Base-by-base conservation (phyloP, 2,888 invertebrate species). In the Hypselothyrea guttata region DNA sequence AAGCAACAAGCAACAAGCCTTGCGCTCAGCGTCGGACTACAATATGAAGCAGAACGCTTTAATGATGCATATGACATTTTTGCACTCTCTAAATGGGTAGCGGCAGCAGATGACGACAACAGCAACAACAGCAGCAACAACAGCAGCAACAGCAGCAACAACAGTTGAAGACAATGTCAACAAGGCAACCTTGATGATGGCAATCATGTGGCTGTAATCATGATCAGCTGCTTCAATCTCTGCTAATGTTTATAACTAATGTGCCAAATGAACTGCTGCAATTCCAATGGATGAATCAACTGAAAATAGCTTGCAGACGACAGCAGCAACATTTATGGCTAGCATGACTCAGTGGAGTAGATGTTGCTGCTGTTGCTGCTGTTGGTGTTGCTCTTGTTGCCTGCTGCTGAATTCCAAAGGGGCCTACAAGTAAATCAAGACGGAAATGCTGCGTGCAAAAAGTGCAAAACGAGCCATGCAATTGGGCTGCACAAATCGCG, bases 11-110 rank as follows among this genome's bases (percentile, higher is more conserved):
- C 7, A 11, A 28, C 64, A 47, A 51, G 70, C 61, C 57, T 57
- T 69, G 61, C 62, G 65, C 70, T 64, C 64, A 71, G 62, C 69
- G 70, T 66, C 65, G 5, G 76, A 83, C 83, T 76, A 79, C 84
- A 84, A 77, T 84, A 81, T 81, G 79, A 81, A 73, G 85, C 86
- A 84, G 84, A 86, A 79, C 86, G 83, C 73, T 81, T 86, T 83
- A 86, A 86, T 86, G 85, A 86, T 81, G 86, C 85, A 81, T 86
- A 85, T 83, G 86, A 86, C 86, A 85, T 82, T 86, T 85, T 85
- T 85, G 84, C 84, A 79, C 85, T 83, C 78, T 81, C 76, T 78
- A 77, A 83, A 79, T 82, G 71, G 77, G 71, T 78, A 75, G 73
- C 57, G 82, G 71, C 71, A 63, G 59, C 49, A 57, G 58, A 57